Evolutionary conservation across 2,888 invertebrate genomes (phyloP).

Genomic region (Octodonta nipae): DNA sequence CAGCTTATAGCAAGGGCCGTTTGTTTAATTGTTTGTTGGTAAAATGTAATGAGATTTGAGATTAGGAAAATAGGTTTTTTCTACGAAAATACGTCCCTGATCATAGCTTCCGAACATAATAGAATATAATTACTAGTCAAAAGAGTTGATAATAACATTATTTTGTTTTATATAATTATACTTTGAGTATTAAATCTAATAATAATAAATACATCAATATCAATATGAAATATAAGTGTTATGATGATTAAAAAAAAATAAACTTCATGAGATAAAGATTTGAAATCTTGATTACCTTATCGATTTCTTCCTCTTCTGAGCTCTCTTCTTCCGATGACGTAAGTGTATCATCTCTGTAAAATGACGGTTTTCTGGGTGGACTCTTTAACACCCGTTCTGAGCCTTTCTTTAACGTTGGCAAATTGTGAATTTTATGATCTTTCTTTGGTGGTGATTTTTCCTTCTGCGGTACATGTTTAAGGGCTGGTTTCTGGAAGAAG

Average conservation of each 20-base stretch:
- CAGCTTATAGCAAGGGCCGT: no score
- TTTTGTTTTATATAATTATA: no score
- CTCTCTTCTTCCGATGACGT: constrained; percentile 10
- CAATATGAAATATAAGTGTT: not conserved
- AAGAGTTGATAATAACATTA: no score
- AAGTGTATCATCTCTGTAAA: constrained; percentile 14
- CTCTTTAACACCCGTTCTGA: constrained; percentile 28
- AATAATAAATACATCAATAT: no score
- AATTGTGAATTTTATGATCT: constrained; percentile 21
- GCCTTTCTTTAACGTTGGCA: constrained; percentile 29
- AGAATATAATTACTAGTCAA: no score
- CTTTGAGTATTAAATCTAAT: no score
- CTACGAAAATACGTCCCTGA: no score
- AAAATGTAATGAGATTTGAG: no score
- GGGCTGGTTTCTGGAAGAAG: constrained; percentile 29
- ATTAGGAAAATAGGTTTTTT: no score
- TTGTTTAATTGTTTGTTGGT: no score
- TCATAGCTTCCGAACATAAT: no score
- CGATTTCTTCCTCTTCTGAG: constrained; percentile 21
- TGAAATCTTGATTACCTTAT: constrained; percentile 21
- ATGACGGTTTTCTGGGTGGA: constrained; percentile 18
- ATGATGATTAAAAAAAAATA: not conserved
- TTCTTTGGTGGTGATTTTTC: constrained; percentile 31
- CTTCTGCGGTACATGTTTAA: constrained; percentile 30
- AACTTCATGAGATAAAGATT: no score